These are phyloP conservation scores for Patella ulyssiponensis DNA, from an alignment of 2,888 invertebrate genomes.

Conservation along the genomic window DNA sequence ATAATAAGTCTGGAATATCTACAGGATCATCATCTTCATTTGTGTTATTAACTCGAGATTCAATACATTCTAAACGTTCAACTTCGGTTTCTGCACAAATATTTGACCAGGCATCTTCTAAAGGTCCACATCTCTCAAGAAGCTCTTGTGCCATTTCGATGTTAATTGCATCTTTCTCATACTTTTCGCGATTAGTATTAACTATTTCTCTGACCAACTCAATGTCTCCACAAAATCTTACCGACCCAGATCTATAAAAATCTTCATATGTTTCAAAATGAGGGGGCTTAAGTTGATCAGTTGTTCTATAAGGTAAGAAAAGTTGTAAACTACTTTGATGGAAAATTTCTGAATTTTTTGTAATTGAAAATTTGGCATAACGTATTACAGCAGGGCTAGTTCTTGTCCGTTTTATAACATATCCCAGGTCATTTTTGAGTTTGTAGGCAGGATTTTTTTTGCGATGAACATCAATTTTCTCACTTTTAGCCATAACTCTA, in stretches of 20 bases:
- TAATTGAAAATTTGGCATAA: background rate
- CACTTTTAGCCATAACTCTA: slow-evolving; percentile 15
- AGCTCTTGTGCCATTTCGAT: too few relatives aligned
- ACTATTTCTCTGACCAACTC: background rate
- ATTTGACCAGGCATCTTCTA: too few relatives aligned
- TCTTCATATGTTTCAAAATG: background rate
- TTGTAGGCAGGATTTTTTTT: slow-evolving; percentile 5
- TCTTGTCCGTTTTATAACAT: background rate
- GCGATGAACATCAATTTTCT: background rate
- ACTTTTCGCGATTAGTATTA: too few relatives aligned
- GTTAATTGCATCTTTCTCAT: too few relatives aligned
- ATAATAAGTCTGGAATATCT: too few relatives aligned
- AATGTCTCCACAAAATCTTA: background rate
- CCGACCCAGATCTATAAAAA: background rate
- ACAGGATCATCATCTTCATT: too few relatives aligned
- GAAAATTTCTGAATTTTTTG: slow-evolving; percentile 6
- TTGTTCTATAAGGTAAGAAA: slow-evolving; percentile 1
- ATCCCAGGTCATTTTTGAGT: slow-evolving; percentile 4
- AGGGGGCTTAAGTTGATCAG: background rate
- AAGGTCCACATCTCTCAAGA: too few relatives aligned
- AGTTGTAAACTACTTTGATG: slow-evolving; percentile 12
- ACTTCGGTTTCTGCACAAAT: too few relatives aligned
- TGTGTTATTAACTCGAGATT: too few relatives aligned
- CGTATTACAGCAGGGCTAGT: background rate
- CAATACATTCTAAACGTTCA: too few relatives aligned